Percentiles rank a stretch among this genome's conserved stretches.
Conservation (phyloP, 2,797 vertebrate species). For the Chrysocyon brachyurus region DNA sequence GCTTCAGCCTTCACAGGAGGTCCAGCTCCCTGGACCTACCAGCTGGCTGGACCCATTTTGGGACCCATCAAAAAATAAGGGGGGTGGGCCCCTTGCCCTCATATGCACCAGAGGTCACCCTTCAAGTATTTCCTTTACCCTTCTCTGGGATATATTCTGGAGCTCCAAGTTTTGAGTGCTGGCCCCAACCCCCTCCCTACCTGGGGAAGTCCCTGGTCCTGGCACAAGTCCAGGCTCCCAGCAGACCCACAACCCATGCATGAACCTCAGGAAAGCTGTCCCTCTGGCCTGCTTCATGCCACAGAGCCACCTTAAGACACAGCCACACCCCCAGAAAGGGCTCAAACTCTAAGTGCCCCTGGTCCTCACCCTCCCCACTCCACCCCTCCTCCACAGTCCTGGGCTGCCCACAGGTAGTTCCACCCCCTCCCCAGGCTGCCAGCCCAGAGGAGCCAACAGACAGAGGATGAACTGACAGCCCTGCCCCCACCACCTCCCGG, state of each 20-base stretch:
- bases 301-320: not conserved
- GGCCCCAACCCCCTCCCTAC: too few species aligned
- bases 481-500: not conserved
- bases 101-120: too few species aligned
- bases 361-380: not conserved
- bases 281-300: accelerated
- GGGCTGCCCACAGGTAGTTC: not conserved
- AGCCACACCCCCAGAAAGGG: not conserved
- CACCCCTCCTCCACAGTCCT: not conserved
- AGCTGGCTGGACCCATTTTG: too few species aligned
- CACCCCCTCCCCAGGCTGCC: not conserved
- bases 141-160: not conserved
- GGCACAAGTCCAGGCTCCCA: not conserved
- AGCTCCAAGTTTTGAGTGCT: not conserved
- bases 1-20: not conserved
- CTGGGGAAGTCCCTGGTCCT: not conserved
- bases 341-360: not conserved
- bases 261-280: not conserved
- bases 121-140: not conserved
- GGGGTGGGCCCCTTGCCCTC: not conserved
- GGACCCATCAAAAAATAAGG: not conserved
- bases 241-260: too few species aligned
- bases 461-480: not conserved
- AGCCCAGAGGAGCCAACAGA: not conserved
- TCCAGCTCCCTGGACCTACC: too few species aligned